Conservation (phyloP, 2,113 vertebrate genomes). For the Chaetodon trifascialis region DNA sequence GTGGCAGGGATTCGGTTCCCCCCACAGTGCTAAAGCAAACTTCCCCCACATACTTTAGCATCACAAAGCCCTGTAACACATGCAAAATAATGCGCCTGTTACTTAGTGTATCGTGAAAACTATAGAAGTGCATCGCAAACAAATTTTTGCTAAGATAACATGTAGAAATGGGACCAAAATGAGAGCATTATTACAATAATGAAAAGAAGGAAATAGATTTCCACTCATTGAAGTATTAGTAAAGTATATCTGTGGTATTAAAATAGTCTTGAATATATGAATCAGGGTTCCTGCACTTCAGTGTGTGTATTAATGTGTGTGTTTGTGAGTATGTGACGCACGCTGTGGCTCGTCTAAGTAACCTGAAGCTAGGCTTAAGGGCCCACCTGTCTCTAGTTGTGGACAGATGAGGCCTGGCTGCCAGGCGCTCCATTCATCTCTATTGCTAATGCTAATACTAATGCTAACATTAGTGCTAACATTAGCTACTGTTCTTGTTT, state of each 20-base stretch:
- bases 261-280: conserved; percentile 33
- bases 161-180: background rate
- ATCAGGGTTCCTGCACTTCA: conserved; percentile 11
- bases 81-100: conserved; percentile 50
- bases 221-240: background rate
- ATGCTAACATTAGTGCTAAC: conserved; percentile 81
- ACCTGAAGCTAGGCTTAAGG: conserved; percentile 75
- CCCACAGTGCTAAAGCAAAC: conserved; percentile 75
- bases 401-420: conserved; percentile 79
- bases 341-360: conserved; percentile 64
- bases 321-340: conserved; percentile 69
- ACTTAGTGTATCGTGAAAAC: conserved; percentile 17
- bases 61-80: conserved; percentile 77
- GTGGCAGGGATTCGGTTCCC: conserved; percentile 82
- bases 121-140: no score
- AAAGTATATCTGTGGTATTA: background rate
- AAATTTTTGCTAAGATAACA: conserved; percentile 1
- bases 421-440: conserved; percentile 73
- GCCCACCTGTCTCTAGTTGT: conserved; percentile 81
- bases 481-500: conserved; percentile 83
- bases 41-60: conserved; percentile 80
- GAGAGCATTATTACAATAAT: background rate
- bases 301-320: conserved; percentile 53
- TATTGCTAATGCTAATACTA: conserved; percentile 77
- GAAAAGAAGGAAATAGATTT: background rate